Evolutionary conservation across 2,888 invertebrate genomes (phyloP), one percentile per base, ranked within the genome.

Genomic region (Idaea biselata): DNA sequence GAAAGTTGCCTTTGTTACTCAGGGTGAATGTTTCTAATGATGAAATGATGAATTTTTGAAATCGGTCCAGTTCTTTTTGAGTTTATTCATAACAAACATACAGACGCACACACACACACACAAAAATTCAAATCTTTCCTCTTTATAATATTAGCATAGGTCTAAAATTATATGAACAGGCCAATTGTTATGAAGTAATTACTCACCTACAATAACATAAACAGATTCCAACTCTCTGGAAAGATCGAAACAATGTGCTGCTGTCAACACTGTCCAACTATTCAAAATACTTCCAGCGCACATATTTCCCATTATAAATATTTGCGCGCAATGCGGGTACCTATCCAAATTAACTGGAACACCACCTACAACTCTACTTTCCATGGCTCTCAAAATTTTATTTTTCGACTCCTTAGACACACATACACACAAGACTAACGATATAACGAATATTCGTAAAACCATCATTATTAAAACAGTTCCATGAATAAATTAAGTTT

Each of bases 241-340:
- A 1, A 62, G 61, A 31, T 82, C 82, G 25, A 90, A 80, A 61
- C 90, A 90, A 68, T 90, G 89, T 0, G 84, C 89, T 0, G 89
- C 80, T 0, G 89, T 87, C 17, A 89, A 67, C 1, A 88, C 59
- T 3, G 78, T 67, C 81, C 84, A 88, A 55, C 83, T 85, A 59
- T 83, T 83, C 1, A 89, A 6, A 7, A 90, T 84, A 0, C 77
- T 80, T 0, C 86, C 88, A 6, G 83, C 83, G 64, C 89, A 89
- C 54, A 88, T 66, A 0, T 79, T 65, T 0, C 84, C 87, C 7
- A 66, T 61, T 65, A 88, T 89, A 54, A 80, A 84, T 58, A 90
- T 77, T 64, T 86, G 80, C 0, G 79, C 82, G 1, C 83, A 75
- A 59, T 73, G 81, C 0, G 89, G 89, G 61, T 77, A 84, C 1